Evolutionary conservation across 2,797 vertebrate species (phyloP), one percentile per base, ranked within the genome.

Genomic region (Menidia menidia): DNA sequence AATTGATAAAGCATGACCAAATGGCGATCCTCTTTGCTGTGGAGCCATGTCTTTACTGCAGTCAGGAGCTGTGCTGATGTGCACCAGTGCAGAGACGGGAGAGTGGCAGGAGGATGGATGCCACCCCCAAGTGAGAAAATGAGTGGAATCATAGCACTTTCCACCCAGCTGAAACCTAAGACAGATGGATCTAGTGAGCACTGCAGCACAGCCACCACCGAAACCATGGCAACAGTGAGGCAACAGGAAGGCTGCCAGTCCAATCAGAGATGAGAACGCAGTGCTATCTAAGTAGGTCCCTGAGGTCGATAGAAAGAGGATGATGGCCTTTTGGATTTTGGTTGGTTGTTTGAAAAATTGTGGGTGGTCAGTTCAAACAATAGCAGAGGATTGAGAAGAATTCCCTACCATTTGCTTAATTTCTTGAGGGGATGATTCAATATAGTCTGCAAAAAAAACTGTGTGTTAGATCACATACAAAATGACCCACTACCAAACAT

Each of bases 201-300:
- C 84, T 84, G 84, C 83, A 67, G 85, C 75, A 41, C 82, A 75
- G 64, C 71, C 81, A 39, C 73, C 68, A 66, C 68, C 43, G 71
- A 74, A 87, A 88, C 91, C 92, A 93, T 92, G 82, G 90, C 85
- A 93, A 92, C 91, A 83, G 77, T 55, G 41, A 76, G 47, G 84
- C 86, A 85, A 89, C 84, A 79, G 73, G 81, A 89, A 85, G 75
- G 73, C 60, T 76, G 81, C 81, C 71, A 77, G 88, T 83, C 87
- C 87, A 89, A 89, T 91, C 68, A 32, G 78, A 76, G 69, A 59
- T 64, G 62, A 67, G 78, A 78, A 60, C 15, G 39, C 68, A 60
- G 51, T 57, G 63, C 60, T 70, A 55, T 85, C 78, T 81, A 86
- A 84, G 77, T 69, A 61, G 64, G 68, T 78, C 80, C 79, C 78